These are phyloP conservation scores for Odontomachus brunneus DNA, from an alignment of 1,140 invertebrate species.

Conservation along the genomic window DNA sequence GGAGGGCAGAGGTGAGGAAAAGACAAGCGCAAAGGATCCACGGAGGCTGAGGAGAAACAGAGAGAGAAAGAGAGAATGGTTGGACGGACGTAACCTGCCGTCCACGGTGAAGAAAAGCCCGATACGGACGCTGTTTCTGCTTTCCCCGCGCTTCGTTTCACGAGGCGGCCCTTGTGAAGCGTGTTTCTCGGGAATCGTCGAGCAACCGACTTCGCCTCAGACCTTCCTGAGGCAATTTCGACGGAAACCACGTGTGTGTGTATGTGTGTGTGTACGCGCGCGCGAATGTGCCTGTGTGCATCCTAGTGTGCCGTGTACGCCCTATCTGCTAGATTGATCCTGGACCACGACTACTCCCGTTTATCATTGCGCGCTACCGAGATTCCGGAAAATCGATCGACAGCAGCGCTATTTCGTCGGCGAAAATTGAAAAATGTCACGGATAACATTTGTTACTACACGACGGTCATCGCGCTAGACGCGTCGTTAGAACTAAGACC, in stretches of 20 bases:
- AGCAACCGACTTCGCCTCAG: conserved; percentile 69
- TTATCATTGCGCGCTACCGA: conserved; percentile 60
- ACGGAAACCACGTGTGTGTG: conserved; percentile 46
- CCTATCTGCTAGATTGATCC: conserved; percentile 71
- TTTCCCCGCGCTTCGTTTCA: conserved; percentile 67
- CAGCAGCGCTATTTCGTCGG: neutral
- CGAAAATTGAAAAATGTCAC: neutral
- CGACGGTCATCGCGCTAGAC: neutral
- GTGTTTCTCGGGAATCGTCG: conserved; percentile 7
- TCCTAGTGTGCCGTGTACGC: conserved; percentile 51
- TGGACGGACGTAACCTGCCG: conserved; percentile 30
- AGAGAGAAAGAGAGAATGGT: neutral
- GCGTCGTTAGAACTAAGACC: conserved; percentile 51
- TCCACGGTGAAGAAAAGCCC: conserved; percentile 60
- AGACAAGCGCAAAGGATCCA: conserved; percentile 21
- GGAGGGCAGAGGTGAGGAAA: neutral
- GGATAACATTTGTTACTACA: neutral
- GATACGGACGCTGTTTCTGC: conserved; percentile 69
- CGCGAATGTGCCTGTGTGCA: conserved; percentile 25
- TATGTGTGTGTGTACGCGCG: too few relatives aligned
- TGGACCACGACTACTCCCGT: conserved; percentile 38
- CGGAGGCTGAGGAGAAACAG: neutral
- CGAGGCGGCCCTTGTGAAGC: conserved; percentile 67
- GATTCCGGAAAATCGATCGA: neutral
- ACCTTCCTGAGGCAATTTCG: conserved; percentile 67